Evolutionary conservation across 1,140 invertebrate genomes (phyloP).

Genomic region (Pteromalus puparum): DNA sequence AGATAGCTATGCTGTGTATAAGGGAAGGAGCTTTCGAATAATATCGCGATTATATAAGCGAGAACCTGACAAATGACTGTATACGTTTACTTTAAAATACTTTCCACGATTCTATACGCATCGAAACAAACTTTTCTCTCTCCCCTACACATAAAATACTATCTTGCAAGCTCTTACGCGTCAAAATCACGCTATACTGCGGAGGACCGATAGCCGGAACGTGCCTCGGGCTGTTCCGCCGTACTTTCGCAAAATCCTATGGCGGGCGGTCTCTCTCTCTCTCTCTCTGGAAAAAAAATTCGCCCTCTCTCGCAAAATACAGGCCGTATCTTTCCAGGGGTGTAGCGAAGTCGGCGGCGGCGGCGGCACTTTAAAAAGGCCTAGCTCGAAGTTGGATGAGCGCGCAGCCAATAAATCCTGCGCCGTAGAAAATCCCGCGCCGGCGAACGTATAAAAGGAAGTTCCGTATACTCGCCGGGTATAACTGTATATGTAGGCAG

Average conservation of each 20-base stretch:
- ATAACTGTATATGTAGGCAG: too few species aligned
- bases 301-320: not conserved
- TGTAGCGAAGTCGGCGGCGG: not conserved
- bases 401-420: slow-evolving; percentile 35
- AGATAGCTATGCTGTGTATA: too few species aligned
- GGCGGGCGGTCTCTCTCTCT: not conserved
- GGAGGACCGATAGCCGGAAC: not conserved
- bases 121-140: not conserved
- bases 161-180: not conserved
- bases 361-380: slow-evolving; percentile 3
- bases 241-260: slow-evolving; percentile 29
- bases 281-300: slow-evolving; percentile 20
- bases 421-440: slow-evolving; percentile 27
- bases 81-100: too few species aligned
- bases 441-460: slow-evolving; percentile 12
- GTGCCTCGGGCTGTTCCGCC: not conserved
- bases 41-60: too few species aligned
- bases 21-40: too few species aligned
- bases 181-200: not conserved
- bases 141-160: not conserved
- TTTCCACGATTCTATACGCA: not conserved
- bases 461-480: not conserved
- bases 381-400: slow-evolving; percentile 24
- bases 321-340: not conserved
- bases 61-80: too few species aligned